Evolutionary conservation across 2,113 vertebrate genomes (phyloP).

Genomic region (Gymnarchus niloticus): DNA sequence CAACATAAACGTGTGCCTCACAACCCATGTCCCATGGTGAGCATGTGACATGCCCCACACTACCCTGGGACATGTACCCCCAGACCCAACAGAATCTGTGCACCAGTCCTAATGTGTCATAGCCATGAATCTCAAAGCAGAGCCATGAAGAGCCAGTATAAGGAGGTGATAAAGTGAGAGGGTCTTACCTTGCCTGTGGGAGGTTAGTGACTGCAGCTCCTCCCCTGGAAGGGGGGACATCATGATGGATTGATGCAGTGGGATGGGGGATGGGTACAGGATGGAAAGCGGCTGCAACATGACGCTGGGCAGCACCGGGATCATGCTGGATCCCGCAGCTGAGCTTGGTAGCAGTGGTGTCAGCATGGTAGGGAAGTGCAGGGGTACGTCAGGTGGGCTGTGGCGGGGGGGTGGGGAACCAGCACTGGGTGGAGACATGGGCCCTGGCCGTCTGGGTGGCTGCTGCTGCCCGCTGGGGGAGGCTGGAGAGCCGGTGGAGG

Average conservation of each 20-base stretch:
- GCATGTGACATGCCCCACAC: no score
- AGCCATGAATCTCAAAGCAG: background rate
- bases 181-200: constrained; percentile 67
- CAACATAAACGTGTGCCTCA: no score
- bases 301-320: constrained; percentile 79
- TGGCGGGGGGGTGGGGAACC: constrained; percentile 25
- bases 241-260: constrained; percentile 81
- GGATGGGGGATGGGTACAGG: constrained; percentile 76
- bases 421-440: constrained; percentile 59
- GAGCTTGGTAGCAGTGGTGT: constrained; percentile 58
- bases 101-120: no score
- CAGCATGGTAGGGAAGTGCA: constrained; percentile 74
- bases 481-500: constrained; percentile 67
- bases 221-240: constrained; percentile 69
- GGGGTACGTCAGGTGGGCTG: constrained; percentile 58
- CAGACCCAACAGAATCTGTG: no score
- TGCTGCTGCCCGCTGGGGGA: constrained; percentile 56
- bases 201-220: constrained; percentile 65
- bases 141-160: background rate
- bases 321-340: constrained; percentile 68
- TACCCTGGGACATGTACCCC: no score
- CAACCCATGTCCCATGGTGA: no score
- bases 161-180: background rate
- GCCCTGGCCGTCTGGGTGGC: constrained; percentile 43
- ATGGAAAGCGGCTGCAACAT: constrained; percentile 83